These are phyloP conservation scores for Perithous albicinctus DNA, from an alignment of 2,888 invertebrate genomes.

Conservation along the genomic window DNA sequence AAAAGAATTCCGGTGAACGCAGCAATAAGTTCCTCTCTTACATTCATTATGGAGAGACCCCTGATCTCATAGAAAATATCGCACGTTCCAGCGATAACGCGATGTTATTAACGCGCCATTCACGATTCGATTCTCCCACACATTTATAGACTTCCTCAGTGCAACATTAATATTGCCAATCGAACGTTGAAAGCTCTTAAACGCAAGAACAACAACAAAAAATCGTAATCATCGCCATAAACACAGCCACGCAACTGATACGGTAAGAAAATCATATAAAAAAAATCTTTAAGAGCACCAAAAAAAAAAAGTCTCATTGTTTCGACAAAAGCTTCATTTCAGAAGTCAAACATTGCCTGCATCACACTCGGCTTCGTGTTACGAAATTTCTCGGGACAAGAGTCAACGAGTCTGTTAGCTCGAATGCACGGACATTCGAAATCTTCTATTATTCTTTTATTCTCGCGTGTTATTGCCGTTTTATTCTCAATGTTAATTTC, in stretches of 20 bases:
- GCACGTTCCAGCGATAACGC: slow-evolving; percentile 5
- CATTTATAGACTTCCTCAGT: neutral
- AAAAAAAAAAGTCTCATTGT: neutral
- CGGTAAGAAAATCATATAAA: neutral
- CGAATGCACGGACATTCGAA: slow-evolving; percentile 77
- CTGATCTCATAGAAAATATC: slow-evolving; percentile 20
- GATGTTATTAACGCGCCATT: neutral
- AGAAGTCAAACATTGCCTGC: slow-evolving; percentile 68
- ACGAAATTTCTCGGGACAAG: slow-evolving; percentile 71
- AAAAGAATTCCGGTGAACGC: neutral
- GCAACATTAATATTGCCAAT: neutral
- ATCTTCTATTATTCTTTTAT: slow-evolving; percentile 59
- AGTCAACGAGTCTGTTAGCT: slow-evolving; percentile 61
- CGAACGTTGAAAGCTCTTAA: slow-evolving; percentile 1
- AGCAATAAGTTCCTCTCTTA: neutral
- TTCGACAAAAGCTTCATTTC: slow-evolving; percentile 4
- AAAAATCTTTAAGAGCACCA: neutral
- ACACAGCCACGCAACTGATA: neutral
- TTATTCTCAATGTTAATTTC: neutral
- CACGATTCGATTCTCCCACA: neutral
- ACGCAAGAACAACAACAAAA: neutral
- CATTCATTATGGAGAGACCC: neutral
- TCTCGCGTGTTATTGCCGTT: neutral
- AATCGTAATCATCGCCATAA: neutral
- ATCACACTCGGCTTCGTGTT: slow-evolving; percentile 75